Evolutionary conservation across 2,888 invertebrate genomes (phyloP).

Genomic region (Lamellibrachia satsuma): DNA sequence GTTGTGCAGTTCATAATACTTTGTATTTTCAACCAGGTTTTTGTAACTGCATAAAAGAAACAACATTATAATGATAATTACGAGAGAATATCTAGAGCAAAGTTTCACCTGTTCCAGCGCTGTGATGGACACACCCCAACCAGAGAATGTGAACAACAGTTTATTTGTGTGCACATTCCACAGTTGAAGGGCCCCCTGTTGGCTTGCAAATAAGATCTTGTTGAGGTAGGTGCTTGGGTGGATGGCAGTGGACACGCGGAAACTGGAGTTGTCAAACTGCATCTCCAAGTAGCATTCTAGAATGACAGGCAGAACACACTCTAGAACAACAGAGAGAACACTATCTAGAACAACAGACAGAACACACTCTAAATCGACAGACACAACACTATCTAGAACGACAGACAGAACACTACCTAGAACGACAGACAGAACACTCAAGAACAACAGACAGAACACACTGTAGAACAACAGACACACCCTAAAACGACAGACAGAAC

Average conservation of each 20-base stretch:
- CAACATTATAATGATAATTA: neutral
- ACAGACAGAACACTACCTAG: too few species aligned
- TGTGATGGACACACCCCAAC: slow-evolving; percentile 80
- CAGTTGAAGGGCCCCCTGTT: slow-evolving; percentile 84
- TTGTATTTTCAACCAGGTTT: too few species aligned
- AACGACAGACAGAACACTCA: too few species aligned
- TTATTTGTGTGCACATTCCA: slow-evolving; percentile 84
- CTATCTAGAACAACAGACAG: too few species aligned
- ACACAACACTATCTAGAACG: too few species aligned
- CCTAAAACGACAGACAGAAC: too few species aligned
- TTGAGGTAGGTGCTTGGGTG: slow-evolving; percentile 96
- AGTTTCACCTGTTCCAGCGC: slow-evolving; percentile 75
- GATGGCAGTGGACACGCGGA: slow-evolving; percentile 81
- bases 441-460: too few species aligned
- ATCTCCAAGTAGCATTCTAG: slow-evolving; percentile 63
- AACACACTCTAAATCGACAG: too few species aligned
- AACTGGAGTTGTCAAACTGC: slow-evolving; percentile 71
- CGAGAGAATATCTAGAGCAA: neutral
- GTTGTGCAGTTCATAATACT: neutral
- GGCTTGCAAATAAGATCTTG: slow-evolving; percentile 87
- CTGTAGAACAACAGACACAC: too few species aligned
- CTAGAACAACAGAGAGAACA: too few species aligned
- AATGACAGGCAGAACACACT: slow-evolving; percentile 26
- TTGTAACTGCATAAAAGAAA: neutral
- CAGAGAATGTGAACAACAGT: slow-evolving; percentile 74